Percentiles rank a stretch among this genome's conserved stretches.
phyloP scores from a whole-genome alignment of 2,113 vertebrate species.

The Fregata magnificens region DNA sequence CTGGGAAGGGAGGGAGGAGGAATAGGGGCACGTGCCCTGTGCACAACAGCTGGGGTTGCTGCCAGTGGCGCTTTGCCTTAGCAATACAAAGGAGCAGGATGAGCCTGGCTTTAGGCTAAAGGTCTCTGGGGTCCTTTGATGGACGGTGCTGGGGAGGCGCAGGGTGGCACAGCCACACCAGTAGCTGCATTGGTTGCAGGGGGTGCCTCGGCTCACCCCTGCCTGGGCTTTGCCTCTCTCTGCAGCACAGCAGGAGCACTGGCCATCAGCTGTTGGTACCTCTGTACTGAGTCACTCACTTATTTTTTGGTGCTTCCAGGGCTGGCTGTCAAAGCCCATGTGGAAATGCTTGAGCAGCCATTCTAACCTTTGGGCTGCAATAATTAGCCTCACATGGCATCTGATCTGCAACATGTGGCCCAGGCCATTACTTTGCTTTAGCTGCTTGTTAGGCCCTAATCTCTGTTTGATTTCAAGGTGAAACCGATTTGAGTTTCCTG shows the following conservation, averaged over 20 bases:
- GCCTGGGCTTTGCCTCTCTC: background rate
- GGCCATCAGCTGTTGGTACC: background rate
- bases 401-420: background rate
- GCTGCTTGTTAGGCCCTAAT: slow-evolving; percentile 49
- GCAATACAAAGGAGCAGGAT: background rate
- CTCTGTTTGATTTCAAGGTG: slow-evolving; percentile 56
- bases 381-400: slow-evolving; percentile 39
- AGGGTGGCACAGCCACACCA: background rate
- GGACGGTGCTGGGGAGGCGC: background rate
- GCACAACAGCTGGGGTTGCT: background rate
- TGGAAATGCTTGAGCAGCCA: slow-evolving; percentile 47
- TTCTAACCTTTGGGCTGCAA: slow-evolving; percentile 4
- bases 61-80: background rate
- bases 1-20: background rate
- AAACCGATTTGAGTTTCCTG: slow-evolving; percentile 39
- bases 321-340: background rate
- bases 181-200: background rate
- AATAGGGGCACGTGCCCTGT: background rate
- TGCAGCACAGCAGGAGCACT: background rate
- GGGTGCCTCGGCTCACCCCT: background rate
- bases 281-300: background rate
- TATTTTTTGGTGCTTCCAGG: background rate
- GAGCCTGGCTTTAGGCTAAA: background rate
- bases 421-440: background rate
- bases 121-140: background rate